Percentiles rank a stretch among this genome's conserved stretches.
Evolutionary conservation across 2,113 vertebrate genomes (phyloP).

Genomic region (Uria aalge): DNA sequence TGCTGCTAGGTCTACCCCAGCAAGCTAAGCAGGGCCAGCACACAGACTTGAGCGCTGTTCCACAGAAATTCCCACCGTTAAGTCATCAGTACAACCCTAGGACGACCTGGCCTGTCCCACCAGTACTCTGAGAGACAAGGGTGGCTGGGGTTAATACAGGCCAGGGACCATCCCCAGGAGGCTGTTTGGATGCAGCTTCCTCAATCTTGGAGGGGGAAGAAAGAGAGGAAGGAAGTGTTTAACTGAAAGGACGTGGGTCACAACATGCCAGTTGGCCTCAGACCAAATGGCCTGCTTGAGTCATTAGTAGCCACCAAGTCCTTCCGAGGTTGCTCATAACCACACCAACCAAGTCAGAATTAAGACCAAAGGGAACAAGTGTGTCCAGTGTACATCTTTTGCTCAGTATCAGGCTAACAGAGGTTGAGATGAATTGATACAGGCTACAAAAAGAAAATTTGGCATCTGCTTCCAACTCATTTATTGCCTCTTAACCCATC

Average conservation of each 20-base stretch:
- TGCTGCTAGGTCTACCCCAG: rapidly evolving
- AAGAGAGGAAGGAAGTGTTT: neutral
- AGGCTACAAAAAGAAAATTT: neutral
- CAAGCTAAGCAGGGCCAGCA: neutral
- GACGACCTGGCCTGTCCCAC: neutral
- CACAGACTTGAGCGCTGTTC: neutral
- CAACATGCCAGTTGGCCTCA: neutral
- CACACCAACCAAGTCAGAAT: neutral
- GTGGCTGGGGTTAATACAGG: neutral
- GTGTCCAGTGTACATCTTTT: neutral
- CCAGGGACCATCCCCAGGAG: neutral
- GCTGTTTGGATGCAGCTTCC: neutral
- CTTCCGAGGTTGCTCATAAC: neutral
- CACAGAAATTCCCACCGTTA: neutral
- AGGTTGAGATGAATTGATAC: neutral
- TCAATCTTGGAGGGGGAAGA: neutral
- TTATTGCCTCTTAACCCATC: neutral
- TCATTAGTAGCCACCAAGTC: neutral
- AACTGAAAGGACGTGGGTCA: neutral
- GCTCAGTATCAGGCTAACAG: neutral
- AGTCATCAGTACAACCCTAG: neutral
- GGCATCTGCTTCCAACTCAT: neutral
- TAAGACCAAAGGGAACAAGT: neutral
- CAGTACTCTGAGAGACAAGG: neutral
- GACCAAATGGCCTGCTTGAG: neutral